A percentile compares a stretch with the other conserved stretches of the same genome.
Conservation (phyloP, 1,140 invertebrate genomes). For the Yoshiicerus persimilis region DNA sequence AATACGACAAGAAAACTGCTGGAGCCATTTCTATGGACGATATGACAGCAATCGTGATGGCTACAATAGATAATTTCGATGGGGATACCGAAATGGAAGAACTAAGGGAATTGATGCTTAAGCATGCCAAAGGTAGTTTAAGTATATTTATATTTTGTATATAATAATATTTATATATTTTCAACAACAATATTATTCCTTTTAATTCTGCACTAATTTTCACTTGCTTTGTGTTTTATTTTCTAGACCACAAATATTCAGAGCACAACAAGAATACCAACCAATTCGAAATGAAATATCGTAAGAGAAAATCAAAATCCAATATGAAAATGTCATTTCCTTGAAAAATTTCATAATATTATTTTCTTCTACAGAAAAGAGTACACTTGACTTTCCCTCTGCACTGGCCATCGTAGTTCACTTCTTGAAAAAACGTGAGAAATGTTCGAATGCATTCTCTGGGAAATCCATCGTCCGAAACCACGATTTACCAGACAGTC, state of each 20-base stretch:
- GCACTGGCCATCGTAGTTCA: constrained; percentile 32
- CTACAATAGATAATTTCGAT: background rate
- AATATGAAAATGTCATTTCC: background rate
- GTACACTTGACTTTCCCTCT: constrained; percentile 38
- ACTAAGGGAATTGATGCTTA: background rate
- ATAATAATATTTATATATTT: too few relatives aligned
- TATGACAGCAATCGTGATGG: constrained; percentile 17
- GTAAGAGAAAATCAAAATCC: constrained; percentile 2
- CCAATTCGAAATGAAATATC: constrained; percentile 31
- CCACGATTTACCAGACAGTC: background rate
- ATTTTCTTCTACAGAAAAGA: constrained; percentile 8
- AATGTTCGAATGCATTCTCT: constrained; percentile 22
- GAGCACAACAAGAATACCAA: constrained; percentile 39
- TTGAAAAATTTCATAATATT: background rate
- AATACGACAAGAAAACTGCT: background rate
- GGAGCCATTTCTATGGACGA: constrained; percentile 23
- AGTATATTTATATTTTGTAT: too few relatives aligned
- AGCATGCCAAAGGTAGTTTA: constrained; percentile 30
- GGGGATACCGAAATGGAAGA: background rate
- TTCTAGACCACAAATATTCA: constrained; percentile 36
- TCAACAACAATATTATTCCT: too few relatives aligned
- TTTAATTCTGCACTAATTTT: too few relatives aligned
- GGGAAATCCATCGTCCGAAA: background rate
- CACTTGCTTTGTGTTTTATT: background rate
- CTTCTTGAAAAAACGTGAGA: constrained; percentile 31